Percentiles rank a stretch among this genome's conserved stretches.
Conservation (phyloP, 2,113 vertebrate genomes). For the Sterna hirundo region DNA sequence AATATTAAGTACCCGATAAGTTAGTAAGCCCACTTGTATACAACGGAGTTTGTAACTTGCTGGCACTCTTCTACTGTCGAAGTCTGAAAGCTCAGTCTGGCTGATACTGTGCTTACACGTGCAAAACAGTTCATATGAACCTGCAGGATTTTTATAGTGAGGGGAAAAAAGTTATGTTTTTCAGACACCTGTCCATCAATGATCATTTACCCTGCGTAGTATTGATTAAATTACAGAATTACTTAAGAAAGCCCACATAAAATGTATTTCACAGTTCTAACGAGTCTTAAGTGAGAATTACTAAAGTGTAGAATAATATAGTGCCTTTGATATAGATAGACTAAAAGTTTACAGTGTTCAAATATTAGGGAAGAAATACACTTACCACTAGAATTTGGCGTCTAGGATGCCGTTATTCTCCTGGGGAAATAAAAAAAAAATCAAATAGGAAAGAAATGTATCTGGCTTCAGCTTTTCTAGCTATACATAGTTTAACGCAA, state of each 20-base stretch:
- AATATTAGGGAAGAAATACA: background rate
- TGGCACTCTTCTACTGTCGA: background rate
- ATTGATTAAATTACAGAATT: background rate
- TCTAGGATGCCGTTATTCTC: background rate
- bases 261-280: background rate
- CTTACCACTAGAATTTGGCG: background rate
- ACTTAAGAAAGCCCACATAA: background rate
- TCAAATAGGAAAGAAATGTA: conserved; percentile 53
- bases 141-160: background rate
- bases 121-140: background rate
- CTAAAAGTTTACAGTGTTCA: background rate
- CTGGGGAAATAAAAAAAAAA: background rate
- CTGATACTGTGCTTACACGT: background rate
- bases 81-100: background rate
- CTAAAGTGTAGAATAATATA: background rate
- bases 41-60: background rate
- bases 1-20: background rate
- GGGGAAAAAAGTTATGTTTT: background rate
- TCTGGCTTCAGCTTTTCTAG: conserved; percentile 70
- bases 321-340: background rate
- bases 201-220: background rate
- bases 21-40: background rate
- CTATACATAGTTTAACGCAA: background rate
- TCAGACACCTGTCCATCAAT: background rate
- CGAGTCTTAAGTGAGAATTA: background rate